Conservation (phyloP, 2,113 vertebrate genomes). For the Mobula hypostoma region DNA sequence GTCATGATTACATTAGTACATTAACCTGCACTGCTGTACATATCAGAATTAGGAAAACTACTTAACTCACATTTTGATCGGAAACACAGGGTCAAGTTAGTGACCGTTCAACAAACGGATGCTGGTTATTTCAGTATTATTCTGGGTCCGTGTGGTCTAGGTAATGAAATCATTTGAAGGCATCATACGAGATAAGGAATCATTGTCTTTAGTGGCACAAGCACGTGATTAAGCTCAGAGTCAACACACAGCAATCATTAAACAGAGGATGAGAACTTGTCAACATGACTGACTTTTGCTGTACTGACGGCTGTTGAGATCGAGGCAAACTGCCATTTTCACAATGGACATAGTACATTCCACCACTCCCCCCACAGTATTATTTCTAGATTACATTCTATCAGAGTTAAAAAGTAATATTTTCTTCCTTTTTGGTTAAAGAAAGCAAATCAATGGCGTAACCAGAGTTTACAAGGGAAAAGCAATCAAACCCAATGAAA, state of each 20-base stretch:
- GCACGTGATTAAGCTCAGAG: conserved; percentile 12
- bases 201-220: conserved; percentile 25
- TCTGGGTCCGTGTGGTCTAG: conserved; percentile 2
- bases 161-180: conserved; percentile 19
- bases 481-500: not conserved
- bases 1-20: conserved; percentile 26
- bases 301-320: not conserved
- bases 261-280: conserved; percentile 25
- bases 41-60: conserved; percentile 22
- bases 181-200: not conserved
- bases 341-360: not conserved
- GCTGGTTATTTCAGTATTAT: conserved; percentile 26
- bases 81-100: conserved; percentile 29
- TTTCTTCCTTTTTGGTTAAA: conserved; percentile 14
- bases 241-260: conserved; percentile 28
- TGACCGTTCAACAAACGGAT: conserved; percentile 22
- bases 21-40: conserved; percentile 21
- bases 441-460: not conserved
- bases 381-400: not conserved
- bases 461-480: not conserved
- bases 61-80: not conserved
- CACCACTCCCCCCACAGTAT: not conserved
- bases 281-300: conserved; percentile 29
- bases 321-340: not conserved
- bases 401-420: not conserved